Base-by-base conservation (phyloP, 2,888 invertebrate genomes). In the Drosophila monieri region DNA sequence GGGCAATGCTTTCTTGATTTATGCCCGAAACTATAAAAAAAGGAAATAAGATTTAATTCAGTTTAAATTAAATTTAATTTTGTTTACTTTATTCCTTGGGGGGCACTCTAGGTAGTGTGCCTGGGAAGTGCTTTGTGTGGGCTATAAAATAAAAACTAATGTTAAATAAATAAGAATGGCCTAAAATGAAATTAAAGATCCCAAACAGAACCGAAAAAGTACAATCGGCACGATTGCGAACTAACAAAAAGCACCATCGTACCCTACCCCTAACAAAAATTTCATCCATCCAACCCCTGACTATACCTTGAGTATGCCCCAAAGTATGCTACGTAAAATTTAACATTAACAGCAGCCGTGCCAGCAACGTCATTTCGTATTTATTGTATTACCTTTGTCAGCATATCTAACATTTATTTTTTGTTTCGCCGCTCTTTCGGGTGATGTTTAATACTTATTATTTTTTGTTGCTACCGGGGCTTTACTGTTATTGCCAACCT, bases 371-470 rank as follows among this genome's bases (percentile, higher is more conserved):
- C 84, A 85, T 84, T 85, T 85, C 80, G 80, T 80, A 80, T 85
- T 85, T 85, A 84, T 84, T 85, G 85, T 76, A 83, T 78, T 85
- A 85, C 78, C 84, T 80, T 83, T 83, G 84, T 85, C 83, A 84
- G 85, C 85, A 84, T 84, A 84, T 84, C 85, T 83, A 83, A 85
- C 76, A 80, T 80, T 80, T 83, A 73, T 76, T 74, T 61, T 74
- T 74, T 66, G 57, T 57, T 57, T 71, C 62, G 51, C 58, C 58
- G 59, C 60, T 56, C 46, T 66, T 75, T 76, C 55, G 69, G 67
- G 61, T 72, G 68, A 64, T 75, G 78, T 72, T 80, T 77, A 80
- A 80, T 85, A 77, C 73, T 86, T 84, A 80, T 84, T 83, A 85
- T 84, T 85, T 83, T 76, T 84, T 84, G 83, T 79, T 75, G 67